Evolutionary conservation across 2,888 invertebrate species (phyloP).

Genomic region (Amblyteles armatorius): DNA sequence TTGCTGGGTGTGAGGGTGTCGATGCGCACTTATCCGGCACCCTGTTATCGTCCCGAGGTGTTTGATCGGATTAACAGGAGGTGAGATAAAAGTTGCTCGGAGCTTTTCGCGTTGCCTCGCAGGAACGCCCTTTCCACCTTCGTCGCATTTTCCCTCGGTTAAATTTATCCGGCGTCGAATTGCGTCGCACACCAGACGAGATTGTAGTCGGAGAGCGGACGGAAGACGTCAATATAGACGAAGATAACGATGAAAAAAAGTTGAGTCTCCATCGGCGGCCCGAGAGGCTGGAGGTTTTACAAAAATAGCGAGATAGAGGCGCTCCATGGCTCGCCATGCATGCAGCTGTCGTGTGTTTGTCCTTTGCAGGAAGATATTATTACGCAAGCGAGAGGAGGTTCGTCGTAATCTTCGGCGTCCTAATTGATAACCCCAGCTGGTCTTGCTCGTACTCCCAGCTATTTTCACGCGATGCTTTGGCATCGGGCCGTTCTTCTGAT

Average conservation of each 20-base stretch:
- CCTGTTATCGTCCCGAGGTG: slow-evolving; percentile 19
- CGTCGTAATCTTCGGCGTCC: slow-evolving; percentile 49
- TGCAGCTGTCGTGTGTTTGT: slow-evolving; percentile 8
- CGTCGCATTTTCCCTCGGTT: background rate
- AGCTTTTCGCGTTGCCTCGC: background rate
- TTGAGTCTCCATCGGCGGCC: background rate
- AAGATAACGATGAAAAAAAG: slow-evolving; percentile 14
- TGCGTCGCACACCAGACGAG: background rate
- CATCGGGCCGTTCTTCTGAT: background rate
- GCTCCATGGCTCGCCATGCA: slow-evolving; percentile 2
- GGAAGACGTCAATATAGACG: slow-evolving; percentile 23
- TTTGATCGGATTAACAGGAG: slow-evolving; percentile 17
- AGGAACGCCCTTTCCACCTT: background rate
- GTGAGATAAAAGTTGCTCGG: background rate
- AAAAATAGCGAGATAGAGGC: slow-evolving; percentile 33
- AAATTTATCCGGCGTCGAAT: background rate
- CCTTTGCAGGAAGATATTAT: slow-evolving; percentile 33
- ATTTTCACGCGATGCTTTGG: background rate
- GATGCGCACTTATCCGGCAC: slow-evolving; percentile 17
- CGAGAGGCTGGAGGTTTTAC: background rate
- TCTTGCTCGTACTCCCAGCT: background rate
- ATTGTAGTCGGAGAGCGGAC: background rate
- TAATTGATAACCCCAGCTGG: slow-evolving; percentile 50
- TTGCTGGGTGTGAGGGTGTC: background rate
- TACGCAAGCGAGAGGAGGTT: slow-evolving; percentile 43